Evolutionary conservation across 2,113 vertebrate genomes (phyloP).

Genomic region (Barbus barbus): DNA sequence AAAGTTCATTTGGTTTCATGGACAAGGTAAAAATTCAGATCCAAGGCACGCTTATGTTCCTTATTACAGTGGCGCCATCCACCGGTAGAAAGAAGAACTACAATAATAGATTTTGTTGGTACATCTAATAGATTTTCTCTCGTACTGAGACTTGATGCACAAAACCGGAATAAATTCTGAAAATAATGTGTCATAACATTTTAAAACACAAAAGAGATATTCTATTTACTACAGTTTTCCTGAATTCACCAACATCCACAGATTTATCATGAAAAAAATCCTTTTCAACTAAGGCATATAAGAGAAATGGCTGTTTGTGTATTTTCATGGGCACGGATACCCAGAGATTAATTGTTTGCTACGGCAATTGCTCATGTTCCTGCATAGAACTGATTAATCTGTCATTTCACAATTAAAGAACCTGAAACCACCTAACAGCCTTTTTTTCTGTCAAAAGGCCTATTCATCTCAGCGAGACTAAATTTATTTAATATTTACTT

Average conservation of each 20-base stretch:
- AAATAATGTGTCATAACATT: background rate
- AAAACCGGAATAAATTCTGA: background rate
- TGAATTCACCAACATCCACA: background rate
- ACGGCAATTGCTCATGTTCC: conserved; percentile 7
- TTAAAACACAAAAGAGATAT: background rate
- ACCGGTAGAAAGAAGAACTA: conserved; percentile 65
- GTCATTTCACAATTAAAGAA: too few relatives aligned
- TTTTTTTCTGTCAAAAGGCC: background rate
- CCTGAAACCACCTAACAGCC: too few relatives aligned
- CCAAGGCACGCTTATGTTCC: conserved; percentile 14
- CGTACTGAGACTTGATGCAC: background rate
- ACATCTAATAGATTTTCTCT: background rate
- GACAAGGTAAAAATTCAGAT: conserved; percentile 7
- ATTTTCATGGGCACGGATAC: background rate
- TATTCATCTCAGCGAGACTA: background rate
- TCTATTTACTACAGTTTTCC: background rate
- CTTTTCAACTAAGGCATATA: background rate
- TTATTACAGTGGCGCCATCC: conserved; percentile 75
- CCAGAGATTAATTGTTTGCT: conserved; percentile 3
- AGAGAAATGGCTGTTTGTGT: background rate
- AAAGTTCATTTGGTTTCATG: background rate
- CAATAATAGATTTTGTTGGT: conserved; percentile 39
- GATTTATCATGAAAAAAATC: background rate
- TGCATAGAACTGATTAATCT: conserved; percentile 5
- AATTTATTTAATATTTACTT: background rate